Evolutionary conservation across 1,140 invertebrate genomes (phyloP).

Genomic region (Polypedilum pembai): DNA sequence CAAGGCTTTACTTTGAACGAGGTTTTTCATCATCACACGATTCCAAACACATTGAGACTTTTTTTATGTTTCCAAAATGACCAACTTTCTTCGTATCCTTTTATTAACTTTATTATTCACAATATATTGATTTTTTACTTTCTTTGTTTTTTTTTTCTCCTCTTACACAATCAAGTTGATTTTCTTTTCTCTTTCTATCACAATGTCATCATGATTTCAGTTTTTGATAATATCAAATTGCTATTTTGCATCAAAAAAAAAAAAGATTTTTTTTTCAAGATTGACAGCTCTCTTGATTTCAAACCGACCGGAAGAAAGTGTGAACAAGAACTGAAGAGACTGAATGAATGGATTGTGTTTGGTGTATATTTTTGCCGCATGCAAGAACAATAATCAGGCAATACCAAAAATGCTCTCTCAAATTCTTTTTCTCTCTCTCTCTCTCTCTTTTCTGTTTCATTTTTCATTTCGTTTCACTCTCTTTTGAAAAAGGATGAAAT

Average conservation of each 20-base stretch:
- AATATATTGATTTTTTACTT: background rate
- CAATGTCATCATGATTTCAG: too few species aligned
- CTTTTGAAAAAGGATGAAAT: background rate
- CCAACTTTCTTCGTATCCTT: background rate
- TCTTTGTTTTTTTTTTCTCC: background rate
- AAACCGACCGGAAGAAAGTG: conserved; percentile 15
- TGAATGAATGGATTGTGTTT: background rate
- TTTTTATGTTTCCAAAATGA: too few species aligned
- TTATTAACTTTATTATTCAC: conserved; percentile 6
- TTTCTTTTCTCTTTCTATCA: background rate
- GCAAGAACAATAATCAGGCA: too few species aligned
- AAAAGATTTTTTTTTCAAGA: background rate
- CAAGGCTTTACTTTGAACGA: background rate
- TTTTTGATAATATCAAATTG: too few species aligned
- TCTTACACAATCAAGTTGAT: background rate
- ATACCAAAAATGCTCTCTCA: too few species aligned
- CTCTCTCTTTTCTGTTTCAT: background rate
- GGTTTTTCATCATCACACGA: too few species aligned
- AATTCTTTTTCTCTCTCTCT: too few species aligned
- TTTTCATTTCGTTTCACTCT: background rate
- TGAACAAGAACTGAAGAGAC: background rate
- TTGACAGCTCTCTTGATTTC: background rate
- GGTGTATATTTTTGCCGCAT: too few species aligned
- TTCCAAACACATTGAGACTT: too few species aligned
- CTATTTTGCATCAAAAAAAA: too few species aligned